Conservation (phyloP, 1,140 invertebrate genomes). For the Onthophagus taurus region DNA sequence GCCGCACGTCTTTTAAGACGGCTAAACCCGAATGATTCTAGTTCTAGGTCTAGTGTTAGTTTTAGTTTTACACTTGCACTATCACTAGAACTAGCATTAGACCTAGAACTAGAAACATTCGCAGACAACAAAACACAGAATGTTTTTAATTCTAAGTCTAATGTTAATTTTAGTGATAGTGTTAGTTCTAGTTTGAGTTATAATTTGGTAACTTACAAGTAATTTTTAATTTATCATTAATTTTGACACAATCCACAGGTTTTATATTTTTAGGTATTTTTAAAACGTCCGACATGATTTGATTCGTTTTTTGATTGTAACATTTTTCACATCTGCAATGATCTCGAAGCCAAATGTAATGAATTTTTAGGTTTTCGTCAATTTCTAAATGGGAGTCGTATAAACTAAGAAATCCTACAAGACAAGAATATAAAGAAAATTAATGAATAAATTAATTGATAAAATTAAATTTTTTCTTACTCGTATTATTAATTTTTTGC, state of each 20-base stretch:
- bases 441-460: not conserved
- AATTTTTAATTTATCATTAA: slow-evolving; percentile 18
- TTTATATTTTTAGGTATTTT: slow-evolving; percentile 34
- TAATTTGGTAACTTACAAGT: slow-evolving; percentile 22
- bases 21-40: too few species aligned
- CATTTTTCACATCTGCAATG: slow-evolving; percentile 43
- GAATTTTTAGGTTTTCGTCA: not conserved
- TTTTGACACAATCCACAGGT: slow-evolving; percentile 19
- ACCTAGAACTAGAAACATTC: too few species aligned
- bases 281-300: slow-evolving; percentile 37
- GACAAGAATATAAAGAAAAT: not conserved
- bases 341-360: slow-evolving; percentile 39
- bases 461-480: not conserved
- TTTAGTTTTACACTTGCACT: too few species aligned
- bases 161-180: too few species aligned
- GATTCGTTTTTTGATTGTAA: slow-evolving; percentile 37
- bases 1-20: too few species aligned
- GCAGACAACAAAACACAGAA: too few species aligned
- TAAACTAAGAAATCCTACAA: slow-evolving; percentile 3
- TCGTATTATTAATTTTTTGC: not conserved
- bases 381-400: slow-evolving; percentile 2
- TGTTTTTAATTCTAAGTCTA: too few species aligned
- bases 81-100: too few species aligned
- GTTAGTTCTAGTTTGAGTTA: not conserved
- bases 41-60: too few species aligned